phyloP scores from a whole-genome alignment of 2,113 vertebrate species.

The Seriola dumerili region DNA sequence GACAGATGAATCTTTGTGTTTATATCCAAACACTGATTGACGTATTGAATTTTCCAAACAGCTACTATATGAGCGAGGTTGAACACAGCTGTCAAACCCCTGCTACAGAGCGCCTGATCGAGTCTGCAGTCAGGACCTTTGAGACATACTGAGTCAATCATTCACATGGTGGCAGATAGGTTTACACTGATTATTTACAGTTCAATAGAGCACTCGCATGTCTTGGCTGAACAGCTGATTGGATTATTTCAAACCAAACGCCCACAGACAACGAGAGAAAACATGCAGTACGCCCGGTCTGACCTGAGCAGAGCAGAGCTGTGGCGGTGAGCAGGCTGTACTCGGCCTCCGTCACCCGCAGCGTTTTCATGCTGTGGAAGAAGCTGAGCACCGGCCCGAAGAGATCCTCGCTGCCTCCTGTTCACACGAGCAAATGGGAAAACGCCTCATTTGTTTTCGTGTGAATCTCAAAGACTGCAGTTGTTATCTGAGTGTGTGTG shows the following conservation, averaged over 20 bases:
- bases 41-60: neutral
- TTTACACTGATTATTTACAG: conserved; percentile 3
- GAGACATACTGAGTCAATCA: conserved; percentile 13
- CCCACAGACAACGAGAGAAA: neutral
- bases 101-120: neutral
- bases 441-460: neutral
- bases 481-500: no score
- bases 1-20: no score
- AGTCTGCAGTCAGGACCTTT: neutral
- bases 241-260: neutral
- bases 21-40: neutral
- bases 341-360: conserved; percentile 90
- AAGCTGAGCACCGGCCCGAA: conserved; percentile 90
- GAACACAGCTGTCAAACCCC: neutral
- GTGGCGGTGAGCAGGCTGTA: conserved; percentile 93
- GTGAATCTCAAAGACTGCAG: neutral
- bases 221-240: neutral
- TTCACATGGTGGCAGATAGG: neutral
- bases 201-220: neutral
- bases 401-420: conserved; percentile 90
- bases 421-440: conserved; percentile 13
- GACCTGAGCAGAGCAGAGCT: conserved; percentile 94
- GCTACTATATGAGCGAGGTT: neutral
- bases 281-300: conserved; percentile 6
- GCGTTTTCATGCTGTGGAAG: conserved; percentile 92